Evolutionary conservation across 2,797 vertebrate species (phyloP).

Genomic region (Balearica regulorum): DNA sequence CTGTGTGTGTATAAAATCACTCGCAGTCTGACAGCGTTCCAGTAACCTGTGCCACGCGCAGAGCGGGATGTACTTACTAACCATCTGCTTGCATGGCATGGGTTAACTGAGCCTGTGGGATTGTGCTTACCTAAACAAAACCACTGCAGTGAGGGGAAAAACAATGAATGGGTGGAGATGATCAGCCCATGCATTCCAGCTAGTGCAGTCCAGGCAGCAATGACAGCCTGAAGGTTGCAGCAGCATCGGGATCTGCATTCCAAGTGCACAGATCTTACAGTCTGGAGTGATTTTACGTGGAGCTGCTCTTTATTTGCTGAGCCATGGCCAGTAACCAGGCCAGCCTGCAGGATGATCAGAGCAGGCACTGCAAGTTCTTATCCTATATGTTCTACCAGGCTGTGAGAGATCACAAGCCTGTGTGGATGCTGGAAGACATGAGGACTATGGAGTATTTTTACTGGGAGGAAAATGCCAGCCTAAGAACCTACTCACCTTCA

Average conservation of each 20-base stretch:
- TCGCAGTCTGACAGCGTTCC: slow-evolving; percentile 40
- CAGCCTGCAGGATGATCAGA: slow-evolving; percentile 70
- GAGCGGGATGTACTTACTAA: slow-evolving; percentile 4
- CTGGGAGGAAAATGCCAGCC: slow-evolving; percentile 78
- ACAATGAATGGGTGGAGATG: slow-evolving; percentile 73
- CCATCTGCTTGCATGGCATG: slow-evolving; percentile 62
- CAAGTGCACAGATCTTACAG: slow-evolving; percentile 36
- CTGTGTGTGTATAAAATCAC: slow-evolving; percentile 43
- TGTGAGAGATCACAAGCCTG: slow-evolving; percentile 84
- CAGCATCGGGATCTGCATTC: slow-evolving; percentile 62
- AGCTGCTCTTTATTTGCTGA: slow-evolving; percentile 46
- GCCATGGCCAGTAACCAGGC: slow-evolving; percentile 72
- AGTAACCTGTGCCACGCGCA: slow-evolving; percentile 26
- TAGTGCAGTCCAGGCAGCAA: slow-evolving; percentile 59
- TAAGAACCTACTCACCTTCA: slow-evolving; percentile 81
- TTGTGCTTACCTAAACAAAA: slow-evolving; percentile 74
- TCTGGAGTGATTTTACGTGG: slow-evolving; percentile 43
- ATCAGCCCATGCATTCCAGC: slow-evolving; percentile 58
- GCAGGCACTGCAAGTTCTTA: slow-evolving; percentile 76
- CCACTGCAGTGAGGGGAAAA: slow-evolving; percentile 68
- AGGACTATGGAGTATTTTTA: slow-evolving; percentile 86
- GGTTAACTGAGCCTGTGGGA: slow-evolving; percentile 67
- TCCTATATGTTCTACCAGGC: slow-evolving; percentile 87
- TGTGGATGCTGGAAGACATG: slow-evolving; percentile 89
- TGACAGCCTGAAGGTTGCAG: slow-evolving; percentile 69